Evolutionary conservation across 2,888 invertebrate species (phyloP).

Genomic region (Homarus gammarus): DNA sequence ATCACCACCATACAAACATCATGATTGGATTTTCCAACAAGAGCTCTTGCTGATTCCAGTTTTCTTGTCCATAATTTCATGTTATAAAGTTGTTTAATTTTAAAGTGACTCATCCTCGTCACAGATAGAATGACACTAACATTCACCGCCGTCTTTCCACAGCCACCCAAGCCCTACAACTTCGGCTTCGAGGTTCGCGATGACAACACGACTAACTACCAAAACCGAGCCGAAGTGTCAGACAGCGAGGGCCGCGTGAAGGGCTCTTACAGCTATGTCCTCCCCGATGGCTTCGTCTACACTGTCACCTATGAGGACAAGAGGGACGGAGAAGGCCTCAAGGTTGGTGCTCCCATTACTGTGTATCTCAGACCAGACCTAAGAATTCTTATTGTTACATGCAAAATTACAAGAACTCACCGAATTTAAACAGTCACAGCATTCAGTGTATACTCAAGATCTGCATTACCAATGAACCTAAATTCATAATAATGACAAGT

Average conservation of each 20-base stretch:
- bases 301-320: constrained; percentile 74
- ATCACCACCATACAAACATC: not conserved
- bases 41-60: too few relatives aligned
- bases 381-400: too few relatives aligned
- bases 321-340: constrained; percentile 69
- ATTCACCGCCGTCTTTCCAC: not conserved
- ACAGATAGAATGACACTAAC: not conserved
- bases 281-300: constrained; percentile 75
- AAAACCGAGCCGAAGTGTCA: constrained; percentile 72
- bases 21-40: not conserved
- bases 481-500: too few relatives aligned
- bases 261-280: constrained; percentile 75
- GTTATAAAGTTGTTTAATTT: not conserved
- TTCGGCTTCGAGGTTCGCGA: constrained; percentile 73
- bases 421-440: too few relatives aligned
- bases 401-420: too few relatives aligned
- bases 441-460: too few relatives aligned
- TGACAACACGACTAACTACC: constrained; percentile 74
- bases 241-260: constrained; percentile 61
- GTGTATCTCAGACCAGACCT: too few relatives aligned
- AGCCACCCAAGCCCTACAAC: constrained; percentile 69
- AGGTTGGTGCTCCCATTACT: constrained; percentile 59
- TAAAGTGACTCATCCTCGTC: not conserved
- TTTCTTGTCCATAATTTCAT: not conserved
- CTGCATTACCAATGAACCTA: too few relatives aligned